Percentiles rank a stretch among this genome's conserved stretches.
Conservation (phyloP, 2,113 vertebrate genomes). For the Salminus brasiliensis region DNA sequence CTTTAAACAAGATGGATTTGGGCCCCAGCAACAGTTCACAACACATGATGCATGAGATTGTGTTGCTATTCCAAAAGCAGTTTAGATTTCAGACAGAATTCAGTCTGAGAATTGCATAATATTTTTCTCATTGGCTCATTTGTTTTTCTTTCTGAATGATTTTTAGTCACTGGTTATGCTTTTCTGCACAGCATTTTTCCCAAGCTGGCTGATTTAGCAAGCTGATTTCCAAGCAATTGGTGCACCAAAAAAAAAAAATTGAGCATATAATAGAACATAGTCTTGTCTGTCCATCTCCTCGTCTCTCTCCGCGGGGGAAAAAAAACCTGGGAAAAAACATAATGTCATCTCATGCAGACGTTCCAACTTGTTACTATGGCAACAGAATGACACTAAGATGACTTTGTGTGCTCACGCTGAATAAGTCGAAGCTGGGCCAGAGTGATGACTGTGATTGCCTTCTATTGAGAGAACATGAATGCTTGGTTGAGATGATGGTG, state of each 20-base stretch:
- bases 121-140: not conserved
- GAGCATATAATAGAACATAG: not conserved
- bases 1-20: too few species aligned
- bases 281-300: not conserved
- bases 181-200: not conserved
- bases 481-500: not conserved
- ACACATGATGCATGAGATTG: not conserved
- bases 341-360: not conserved
- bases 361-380: conserved; percentile 16
- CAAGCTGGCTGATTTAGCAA: not conserved
- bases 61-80: too few species aligned
- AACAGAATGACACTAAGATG: conserved; percentile 21
- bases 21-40: not conserved
- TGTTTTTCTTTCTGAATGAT: not conserved
- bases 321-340: not conserved
- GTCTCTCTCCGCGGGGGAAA: not conserved
- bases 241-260: not conserved
- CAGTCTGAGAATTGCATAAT: too few species aligned
- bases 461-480: not conserved
- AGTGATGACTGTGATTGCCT: conserved; percentile 4
- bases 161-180: not conserved
- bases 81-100: too few species aligned
- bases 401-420: conserved; percentile 1
- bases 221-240: not conserved
- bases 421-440: not conserved